Evolutionary conservation across 2,888 invertebrate species (phyloP).

Genomic region (Steinernema scapterisci): DNA sequence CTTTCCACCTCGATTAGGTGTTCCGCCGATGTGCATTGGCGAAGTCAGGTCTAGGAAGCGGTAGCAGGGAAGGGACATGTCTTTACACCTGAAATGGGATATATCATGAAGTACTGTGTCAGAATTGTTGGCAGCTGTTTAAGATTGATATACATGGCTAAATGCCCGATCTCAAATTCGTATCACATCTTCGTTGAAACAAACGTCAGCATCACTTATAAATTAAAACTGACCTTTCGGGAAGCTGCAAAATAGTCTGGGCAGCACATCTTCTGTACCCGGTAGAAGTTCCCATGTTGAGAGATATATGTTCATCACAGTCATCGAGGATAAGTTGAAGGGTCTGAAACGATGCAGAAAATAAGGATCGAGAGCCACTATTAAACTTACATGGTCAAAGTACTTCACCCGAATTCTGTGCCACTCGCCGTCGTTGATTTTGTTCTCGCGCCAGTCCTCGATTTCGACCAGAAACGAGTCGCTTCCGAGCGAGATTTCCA

Average conservation of each 20-base stretch:
- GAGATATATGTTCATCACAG: conserved; percentile 53
- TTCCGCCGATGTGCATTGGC: conserved; percentile 58
- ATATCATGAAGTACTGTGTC: not conserved
- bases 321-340: conserved; percentile 54
- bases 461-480: conserved; percentile 42
- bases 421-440: conserved; percentile 65
- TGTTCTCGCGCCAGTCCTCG: conserved; percentile 55
- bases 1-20: conserved; percentile 48
- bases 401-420: conserved; percentile 56
- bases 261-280: conserved; percentile 53
- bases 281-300: conserved; percentile 37
- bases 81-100: not conserved
- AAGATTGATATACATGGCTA: not conserved
- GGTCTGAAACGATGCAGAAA: conserved; percentile 51
- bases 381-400: conserved; percentile 50
- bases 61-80: conserved; percentile 57
- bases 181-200: not conserved
- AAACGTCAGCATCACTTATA: not conserved
- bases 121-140: too few species aligned
- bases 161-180: not conserved
- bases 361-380: conserved; percentile 8
- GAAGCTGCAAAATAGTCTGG: conserved; percentile 51
- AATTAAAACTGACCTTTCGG: conserved; percentile 48
- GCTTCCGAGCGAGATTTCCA: conserved; percentile 43
- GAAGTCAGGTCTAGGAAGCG: conserved; percentile 59